A percentile compares a stretch with the other conserved stretches of the same genome.
Conservation (phyloP, 2,113 vertebrate species). For the Patagioenas fasciata region DNA sequence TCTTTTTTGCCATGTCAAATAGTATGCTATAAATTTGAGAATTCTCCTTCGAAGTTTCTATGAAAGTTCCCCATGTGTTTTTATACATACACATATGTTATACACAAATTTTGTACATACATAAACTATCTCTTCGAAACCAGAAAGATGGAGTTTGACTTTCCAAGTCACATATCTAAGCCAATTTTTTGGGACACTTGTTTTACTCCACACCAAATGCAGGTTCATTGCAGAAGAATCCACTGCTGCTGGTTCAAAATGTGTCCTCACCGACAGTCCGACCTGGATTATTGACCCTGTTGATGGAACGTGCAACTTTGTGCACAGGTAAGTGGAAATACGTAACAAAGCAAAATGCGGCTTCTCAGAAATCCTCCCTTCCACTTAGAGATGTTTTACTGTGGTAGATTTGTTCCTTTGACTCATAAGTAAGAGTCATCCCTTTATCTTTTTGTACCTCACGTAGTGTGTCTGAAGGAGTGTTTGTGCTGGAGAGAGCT, state of each 20-base stretch:
- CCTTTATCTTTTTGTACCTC: background rate
- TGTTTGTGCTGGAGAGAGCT: background rate
- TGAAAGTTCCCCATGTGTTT: background rate
- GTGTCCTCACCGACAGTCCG: conserved; percentile 79
- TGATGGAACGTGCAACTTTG: conserved; percentile 90
- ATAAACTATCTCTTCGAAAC: background rate
- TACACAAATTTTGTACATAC: background rate
- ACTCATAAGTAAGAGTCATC: background rate
- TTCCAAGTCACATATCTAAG: background rate
- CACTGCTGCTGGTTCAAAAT: conserved; percentile 83
- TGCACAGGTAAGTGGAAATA: conserved; percentile 79
- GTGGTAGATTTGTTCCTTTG: background rate
- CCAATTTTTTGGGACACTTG: background rate
- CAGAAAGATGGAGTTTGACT: background rate
- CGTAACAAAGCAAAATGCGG: background rate
- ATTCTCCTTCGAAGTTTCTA: background rate
- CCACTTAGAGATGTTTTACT: background rate
- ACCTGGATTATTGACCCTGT: conserved; percentile 92
- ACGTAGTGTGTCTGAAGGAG: fast-evolving
- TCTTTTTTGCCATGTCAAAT: background rate
- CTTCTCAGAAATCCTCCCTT: background rate
- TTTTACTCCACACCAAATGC: conserved; percentile 5
- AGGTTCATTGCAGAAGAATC: conserved; percentile 91
- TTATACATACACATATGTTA: background rate
- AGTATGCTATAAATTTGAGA: background rate